Evolutionary conservation across 2,113 vertebrate genomes (phyloP).

Genomic region (Falco punctatus): DNA sequence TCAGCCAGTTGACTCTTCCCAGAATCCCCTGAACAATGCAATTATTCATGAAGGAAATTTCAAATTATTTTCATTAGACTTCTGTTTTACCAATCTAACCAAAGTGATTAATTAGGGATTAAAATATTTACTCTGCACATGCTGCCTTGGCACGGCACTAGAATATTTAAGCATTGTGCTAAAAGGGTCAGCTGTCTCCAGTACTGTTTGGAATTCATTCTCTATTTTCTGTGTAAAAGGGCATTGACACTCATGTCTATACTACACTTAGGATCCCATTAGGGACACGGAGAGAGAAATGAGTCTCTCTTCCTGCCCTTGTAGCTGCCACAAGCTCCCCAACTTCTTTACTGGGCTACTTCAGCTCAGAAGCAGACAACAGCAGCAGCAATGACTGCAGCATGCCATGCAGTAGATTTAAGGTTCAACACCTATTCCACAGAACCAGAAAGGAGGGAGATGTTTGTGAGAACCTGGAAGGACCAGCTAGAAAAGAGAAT

Average conservation of each 20-base stretch:
- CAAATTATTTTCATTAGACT: slow-evolving; percentile 88
- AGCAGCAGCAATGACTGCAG: neutral
- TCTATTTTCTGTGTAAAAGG: slow-evolving; percentile 76
- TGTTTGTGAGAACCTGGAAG: neutral
- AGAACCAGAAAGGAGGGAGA: neutral
- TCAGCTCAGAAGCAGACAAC: neutral
- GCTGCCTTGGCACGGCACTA: slow-evolving; percentile 82
- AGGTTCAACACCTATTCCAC: neutral
- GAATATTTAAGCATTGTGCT: slow-evolving; percentile 86
- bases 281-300: slow-evolving; percentile 20
- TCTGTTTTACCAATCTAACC: slow-evolving; percentile 89
- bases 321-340: neutral
- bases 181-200: slow-evolving; percentile 85
- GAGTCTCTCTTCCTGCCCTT: slow-evolving; percentile 14
- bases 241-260: slow-evolving; percentile 76
- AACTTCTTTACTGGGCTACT: slow-evolving; percentile 12
- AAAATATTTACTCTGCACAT: slow-evolving; percentile 89
- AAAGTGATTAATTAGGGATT: slow-evolving; percentile 90
- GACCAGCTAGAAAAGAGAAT: neutral
- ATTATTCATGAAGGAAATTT: slow-evolving; percentile 89
- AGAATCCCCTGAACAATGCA: slow-evolving; percentile 85
- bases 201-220: slow-evolving; percentile 80
- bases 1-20: slow-evolving; percentile 84
- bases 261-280: slow-evolving; percentile 65
- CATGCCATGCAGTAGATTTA: neutral